phyloP scores from a whole-genome alignment of 2,888 invertebrate species.

The Chaetogeoica ovagalla region DNA sequence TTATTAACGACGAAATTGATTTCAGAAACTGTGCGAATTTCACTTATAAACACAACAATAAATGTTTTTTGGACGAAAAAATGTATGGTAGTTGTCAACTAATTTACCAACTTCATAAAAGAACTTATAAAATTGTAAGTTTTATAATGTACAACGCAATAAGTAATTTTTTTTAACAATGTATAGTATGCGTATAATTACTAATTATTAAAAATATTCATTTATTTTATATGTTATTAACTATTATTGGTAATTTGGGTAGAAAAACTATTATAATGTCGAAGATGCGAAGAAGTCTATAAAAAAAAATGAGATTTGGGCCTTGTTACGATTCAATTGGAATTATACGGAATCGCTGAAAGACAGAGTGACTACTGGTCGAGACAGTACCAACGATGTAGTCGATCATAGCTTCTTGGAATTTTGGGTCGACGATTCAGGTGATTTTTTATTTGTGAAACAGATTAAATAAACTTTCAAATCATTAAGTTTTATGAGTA shows the following conservation, averaged over 20 bases:
- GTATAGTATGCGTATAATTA: neutral
- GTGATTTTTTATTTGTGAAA: slow-evolving; percentile 54
- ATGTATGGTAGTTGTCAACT: slow-evolving; percentile 56
- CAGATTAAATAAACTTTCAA: neutral
- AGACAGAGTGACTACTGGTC: slow-evolving; percentile 55
- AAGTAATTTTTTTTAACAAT: too few relatives aligned
- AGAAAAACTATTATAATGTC: slow-evolving; percentile 56
- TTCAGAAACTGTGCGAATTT: slow-evolving; percentile 40
- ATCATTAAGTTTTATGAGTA: slow-evolving; percentile 12
- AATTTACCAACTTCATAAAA: slow-evolving; percentile 55
- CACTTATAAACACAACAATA: slow-evolving; percentile 31
- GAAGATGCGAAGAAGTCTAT: slow-evolving; percentile 55
- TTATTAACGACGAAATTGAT: slow-evolving; percentile 60
- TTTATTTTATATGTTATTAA: too few relatives aligned
- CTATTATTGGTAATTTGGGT: neutral
- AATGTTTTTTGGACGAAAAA: slow-evolving; percentile 49
- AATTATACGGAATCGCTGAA: slow-evolving; percentile 56
- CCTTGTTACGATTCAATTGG: slow-evolving; percentile 56
- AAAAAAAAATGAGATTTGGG: slow-evolving; percentile 56
- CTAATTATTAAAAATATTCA: neutral
- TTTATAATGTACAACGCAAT: neutral
- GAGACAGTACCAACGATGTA: slow-evolving; percentile 54
- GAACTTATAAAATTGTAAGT: slow-evolving; percentile 56
- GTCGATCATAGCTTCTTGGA: slow-evolving; percentile 56
- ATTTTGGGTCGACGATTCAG: slow-evolving; percentile 57